These are phyloP conservation scores for Nasonia longicornis DNA, from an alignment of 1,140 invertebrate genomes.

Conservation along the genomic window DNA sequence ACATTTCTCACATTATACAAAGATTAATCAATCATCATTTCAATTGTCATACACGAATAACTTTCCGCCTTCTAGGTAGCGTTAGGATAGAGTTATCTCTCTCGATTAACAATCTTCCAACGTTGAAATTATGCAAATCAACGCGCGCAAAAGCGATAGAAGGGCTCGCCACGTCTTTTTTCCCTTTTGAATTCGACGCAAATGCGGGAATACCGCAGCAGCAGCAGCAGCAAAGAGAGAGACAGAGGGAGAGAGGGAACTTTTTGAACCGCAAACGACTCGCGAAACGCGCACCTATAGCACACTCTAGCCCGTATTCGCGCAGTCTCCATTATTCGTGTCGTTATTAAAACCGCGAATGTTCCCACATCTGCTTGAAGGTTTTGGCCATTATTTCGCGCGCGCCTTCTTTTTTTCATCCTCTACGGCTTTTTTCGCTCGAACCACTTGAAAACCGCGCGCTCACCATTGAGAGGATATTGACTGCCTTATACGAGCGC, in stretches of 20 bases:
- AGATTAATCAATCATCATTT: neutral
- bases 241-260: neutral
- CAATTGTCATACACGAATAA: neutral
- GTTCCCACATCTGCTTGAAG: conserved; percentile 39
- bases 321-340: conserved; percentile 29
- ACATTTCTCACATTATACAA: neutral
- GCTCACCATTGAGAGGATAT: neutral
- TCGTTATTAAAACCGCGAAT: conserved; percentile 45
- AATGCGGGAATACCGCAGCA: neutral
- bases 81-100: neutral
- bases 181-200: neutral
- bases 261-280: conserved; percentile 39
- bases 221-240: neutral
- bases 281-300: neutral
- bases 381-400: conserved; percentile 2
- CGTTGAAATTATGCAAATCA: conserved; percentile 3
- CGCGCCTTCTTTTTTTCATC: neutral
- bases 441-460: conserved; percentile 8
- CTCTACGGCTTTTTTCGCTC: neutral
- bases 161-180: neutral
- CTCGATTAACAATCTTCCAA: no score
- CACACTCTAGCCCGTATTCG: conserved; percentile 17
- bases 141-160: neutral
- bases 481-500: neutral
- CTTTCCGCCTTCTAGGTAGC: neutral